Conservation (phyloP, 2,797 vertebrate species). For the Syngnathus rostellatus region DNA sequence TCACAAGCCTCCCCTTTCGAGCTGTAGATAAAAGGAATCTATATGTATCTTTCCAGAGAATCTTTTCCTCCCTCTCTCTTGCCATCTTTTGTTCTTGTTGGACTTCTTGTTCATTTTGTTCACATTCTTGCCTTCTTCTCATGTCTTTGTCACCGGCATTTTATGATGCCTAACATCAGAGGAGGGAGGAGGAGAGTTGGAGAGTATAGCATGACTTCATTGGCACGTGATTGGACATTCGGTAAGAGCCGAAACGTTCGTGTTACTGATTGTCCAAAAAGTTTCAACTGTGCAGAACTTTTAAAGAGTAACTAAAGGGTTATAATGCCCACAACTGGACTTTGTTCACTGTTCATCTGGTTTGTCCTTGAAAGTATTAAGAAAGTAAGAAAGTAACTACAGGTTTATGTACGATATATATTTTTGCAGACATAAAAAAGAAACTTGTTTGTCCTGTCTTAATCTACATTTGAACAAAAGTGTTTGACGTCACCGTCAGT, state of each 20-base stretch:
- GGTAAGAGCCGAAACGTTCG: slow-evolving; percentile 12
- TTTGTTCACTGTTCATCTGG: slow-evolving; percentile 24
- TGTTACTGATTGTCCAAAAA: slow-evolving; percentile 50
- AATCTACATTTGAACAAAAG: no score
- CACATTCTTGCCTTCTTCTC: slow-evolving; percentile 14
- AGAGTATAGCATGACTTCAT: slow-evolving; percentile 30
- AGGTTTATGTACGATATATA: not conserved
- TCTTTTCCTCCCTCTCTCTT: slow-evolving; percentile 43
- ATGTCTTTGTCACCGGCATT: not conserved
- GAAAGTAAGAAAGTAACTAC: no score
- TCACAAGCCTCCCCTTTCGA: slow-evolving; percentile 62
- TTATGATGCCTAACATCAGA: not conserved
- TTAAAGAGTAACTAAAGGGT: slow-evolving; percentile 43
- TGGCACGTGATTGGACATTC: slow-evolving; percentile 5
- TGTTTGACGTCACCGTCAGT: no score
- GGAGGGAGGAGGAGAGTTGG: not conserved
- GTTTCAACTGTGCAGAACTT: slow-evolving; percentile 10
- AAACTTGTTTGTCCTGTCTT: no score
- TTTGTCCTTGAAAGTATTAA: slow-evolving; percentile 22
- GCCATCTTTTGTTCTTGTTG: slow-evolving; percentile 33
- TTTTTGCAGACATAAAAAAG: no score
- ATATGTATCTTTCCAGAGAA: slow-evolving; percentile 67
- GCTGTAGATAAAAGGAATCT: slow-evolving; percentile 64
- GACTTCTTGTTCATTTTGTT: slow-evolving; percentile 39
- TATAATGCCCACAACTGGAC: slow-evolving; percentile 24